These are phyloP conservation scores for Tachina lurida DNA, from an alignment of 2,888 invertebrate species.

Conservation along the genomic window DNA sequence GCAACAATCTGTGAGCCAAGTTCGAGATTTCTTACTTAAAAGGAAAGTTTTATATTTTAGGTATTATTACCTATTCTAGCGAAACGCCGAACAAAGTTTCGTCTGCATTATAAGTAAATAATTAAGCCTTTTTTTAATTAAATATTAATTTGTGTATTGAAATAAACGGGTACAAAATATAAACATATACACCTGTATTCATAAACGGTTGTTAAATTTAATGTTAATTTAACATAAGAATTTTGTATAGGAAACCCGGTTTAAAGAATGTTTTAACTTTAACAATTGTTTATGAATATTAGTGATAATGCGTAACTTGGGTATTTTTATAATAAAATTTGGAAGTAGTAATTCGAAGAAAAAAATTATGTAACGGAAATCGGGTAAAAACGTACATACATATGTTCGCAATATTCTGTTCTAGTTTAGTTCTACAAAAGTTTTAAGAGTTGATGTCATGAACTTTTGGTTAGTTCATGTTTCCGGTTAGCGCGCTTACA, in stretches of 20 bases:
- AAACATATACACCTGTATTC: not conserved
- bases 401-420: not conserved
- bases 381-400: not conserved
- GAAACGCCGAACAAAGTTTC: constrained; percentile 13
- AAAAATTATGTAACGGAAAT: not conserved
- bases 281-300: too few relatives aligned
- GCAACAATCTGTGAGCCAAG: constrained; percentile 24
- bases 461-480: too few relatives aligned
- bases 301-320: not conserved
- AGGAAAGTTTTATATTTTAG: constrained; percentile 9
- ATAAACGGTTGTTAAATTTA: too few relatives aligned
- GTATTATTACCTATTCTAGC: constrained; percentile 21
- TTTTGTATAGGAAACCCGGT: too few relatives aligned
- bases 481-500: constrained; percentile 83
- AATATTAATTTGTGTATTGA: constrained; percentile 54
- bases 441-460: too few relatives aligned
- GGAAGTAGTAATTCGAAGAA: not conserved
- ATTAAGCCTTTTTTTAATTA: constrained; percentile 57
- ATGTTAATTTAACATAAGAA: too few relatives aligned
- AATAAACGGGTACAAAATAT: constrained; percentile 53
- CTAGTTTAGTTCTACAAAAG: too few relatives aligned
- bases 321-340: constrained; percentile 35
- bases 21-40: constrained; percentile 36
- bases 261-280: too few relatives aligned
- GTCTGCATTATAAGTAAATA: constrained; percentile 42